A percentile compares a stretch with the other conserved stretches of the same genome.
Conservation (phyloP, 1,140 invertebrate species). For the Anagrus nilaparvatae region DNA sequence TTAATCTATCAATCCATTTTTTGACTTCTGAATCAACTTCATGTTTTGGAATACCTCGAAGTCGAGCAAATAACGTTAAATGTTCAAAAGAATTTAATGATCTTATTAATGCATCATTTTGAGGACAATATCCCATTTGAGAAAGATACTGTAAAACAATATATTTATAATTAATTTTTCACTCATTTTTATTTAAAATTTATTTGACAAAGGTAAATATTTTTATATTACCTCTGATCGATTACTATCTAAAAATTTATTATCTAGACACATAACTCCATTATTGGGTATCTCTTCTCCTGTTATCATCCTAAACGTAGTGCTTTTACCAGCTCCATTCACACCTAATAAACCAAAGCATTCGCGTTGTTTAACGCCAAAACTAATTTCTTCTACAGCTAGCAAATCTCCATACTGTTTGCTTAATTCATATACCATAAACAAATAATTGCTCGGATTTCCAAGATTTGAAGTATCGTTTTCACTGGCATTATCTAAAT, state of each 20-base stretch:
- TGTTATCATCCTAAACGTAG: conserved; percentile 77
- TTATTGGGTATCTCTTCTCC: conserved; percentile 51
- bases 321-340: conserved; percentile 83
- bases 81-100: conserved; percentile 60
- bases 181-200: neutral
- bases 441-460: conserved; percentile 27
- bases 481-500: conserved; percentile 6
- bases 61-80: conserved; percentile 53
- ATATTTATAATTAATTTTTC: neutral
- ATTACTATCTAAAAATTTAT: conserved; percentile 35
- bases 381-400: conserved; percentile 60
- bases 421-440: conserved; percentile 44
- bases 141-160: conserved; percentile 37
- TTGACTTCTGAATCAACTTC: conserved; percentile 43
- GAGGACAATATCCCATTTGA: conserved; percentile 58
- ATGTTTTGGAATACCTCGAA: conserved; percentile 50
- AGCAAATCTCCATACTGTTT: conserved; percentile 56
- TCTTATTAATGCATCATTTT: conserved; percentile 61
- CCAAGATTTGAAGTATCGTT: conserved; percentile 6
- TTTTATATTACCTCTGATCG: conserved; percentile 36
- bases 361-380: conserved; percentile 63
- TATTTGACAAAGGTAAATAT: neutral
- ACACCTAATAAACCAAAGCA: conserved; percentile 75
- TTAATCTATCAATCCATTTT: conserved; percentile 41
- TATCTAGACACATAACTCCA: conserved; percentile 45